These are phyloP conservation scores for Linepithema humile DNA, from an alignment of 1,140 invertebrate genomes.

Conservation along the genomic window DNA sequence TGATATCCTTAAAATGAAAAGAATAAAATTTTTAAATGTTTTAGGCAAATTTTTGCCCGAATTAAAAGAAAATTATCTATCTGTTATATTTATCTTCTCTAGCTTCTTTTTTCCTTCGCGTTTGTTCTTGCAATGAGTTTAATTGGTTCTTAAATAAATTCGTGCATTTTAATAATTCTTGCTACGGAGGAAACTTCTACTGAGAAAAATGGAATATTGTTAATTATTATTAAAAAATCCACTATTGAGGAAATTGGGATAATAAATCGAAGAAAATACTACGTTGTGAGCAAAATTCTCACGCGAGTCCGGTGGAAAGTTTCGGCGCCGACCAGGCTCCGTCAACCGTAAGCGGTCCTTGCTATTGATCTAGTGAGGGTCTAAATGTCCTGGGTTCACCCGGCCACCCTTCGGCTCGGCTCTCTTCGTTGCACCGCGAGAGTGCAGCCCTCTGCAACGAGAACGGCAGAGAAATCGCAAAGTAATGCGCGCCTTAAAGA, in stretches of 20 bases:
- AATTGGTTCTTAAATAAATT: neutral
- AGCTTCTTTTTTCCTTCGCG: neutral
- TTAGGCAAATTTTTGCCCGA: neutral
- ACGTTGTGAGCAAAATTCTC: neutral
- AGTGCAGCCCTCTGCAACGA: neutral
- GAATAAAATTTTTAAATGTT: neutral
- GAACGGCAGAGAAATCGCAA: neutral
- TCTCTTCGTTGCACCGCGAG: neutral
- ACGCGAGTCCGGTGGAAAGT: neutral
- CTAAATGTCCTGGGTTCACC: conserved; percentile 73
- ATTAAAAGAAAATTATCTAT: neutral
- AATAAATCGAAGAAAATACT: neutral
- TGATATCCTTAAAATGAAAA: neutral
- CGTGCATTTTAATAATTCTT: no score
- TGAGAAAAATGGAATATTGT: no score
- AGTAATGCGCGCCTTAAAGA: neutral
- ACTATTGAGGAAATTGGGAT: no score
- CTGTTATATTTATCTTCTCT: neutral
- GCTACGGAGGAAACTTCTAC: no score
- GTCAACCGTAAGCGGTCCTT: conserved; percentile 66
- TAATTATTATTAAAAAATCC: no score
- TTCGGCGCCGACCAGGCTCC: conserved; percentile 7
- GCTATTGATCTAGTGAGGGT: conserved; percentile 72
- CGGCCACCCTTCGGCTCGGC: conserved; percentile 58
- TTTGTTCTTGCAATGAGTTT: neutral